Evolutionary conservation across 2,113 vertebrate genomes (phyloP), one percentile per base, ranked within the genome.

Genomic region (Menura novaehollandiae): DNA sequence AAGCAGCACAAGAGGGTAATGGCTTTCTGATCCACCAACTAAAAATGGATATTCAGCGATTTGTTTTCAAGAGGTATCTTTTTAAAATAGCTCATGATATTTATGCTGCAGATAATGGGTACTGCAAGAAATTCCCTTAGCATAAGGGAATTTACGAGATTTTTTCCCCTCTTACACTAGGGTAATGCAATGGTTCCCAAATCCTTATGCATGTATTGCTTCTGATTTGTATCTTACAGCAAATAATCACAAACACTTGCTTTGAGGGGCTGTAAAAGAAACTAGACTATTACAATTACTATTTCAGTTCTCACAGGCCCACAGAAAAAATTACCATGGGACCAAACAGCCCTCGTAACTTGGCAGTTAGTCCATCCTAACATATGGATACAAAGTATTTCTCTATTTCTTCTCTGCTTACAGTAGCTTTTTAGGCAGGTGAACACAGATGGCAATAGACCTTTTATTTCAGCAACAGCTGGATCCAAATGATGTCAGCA

Each of bases 341-440:
- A 75, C 19, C 0, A 0, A 73, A 51, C 6, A 63, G 46, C 60
- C 20, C 43, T 75, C 33, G 49, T 32, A 33, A 71, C 3, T 0
- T n/a, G 37, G 43, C 1, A 9, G 18, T 69, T 23, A 37, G 33
- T 53, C 46, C 46, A 46, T 39, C 46, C 73, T 52, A 60, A 78
- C 8, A 52, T 46, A 60, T 19, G 33, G 22, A 69, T 74, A 81
- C 64, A n/a, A 53, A 77, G 9, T 32, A n/a, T 67, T 87, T 69
- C 39, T 37, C 39, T 68, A n/a, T 41, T 55, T 73, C 58, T 58
- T 32, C 20, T 51, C 44, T 37, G 15, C 58, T 87, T 23, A 11
- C 0, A 0, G 46, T 30, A 56, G 46, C n/a, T 58, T 75, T 91
- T 52, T 35, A 78, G 41, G n/a, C 59, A 77, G 37, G 12, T 74